Evolutionary conservation across 2,113 vertebrate genomes (phyloP).

Genomic region (Sialia sialis): DNA sequence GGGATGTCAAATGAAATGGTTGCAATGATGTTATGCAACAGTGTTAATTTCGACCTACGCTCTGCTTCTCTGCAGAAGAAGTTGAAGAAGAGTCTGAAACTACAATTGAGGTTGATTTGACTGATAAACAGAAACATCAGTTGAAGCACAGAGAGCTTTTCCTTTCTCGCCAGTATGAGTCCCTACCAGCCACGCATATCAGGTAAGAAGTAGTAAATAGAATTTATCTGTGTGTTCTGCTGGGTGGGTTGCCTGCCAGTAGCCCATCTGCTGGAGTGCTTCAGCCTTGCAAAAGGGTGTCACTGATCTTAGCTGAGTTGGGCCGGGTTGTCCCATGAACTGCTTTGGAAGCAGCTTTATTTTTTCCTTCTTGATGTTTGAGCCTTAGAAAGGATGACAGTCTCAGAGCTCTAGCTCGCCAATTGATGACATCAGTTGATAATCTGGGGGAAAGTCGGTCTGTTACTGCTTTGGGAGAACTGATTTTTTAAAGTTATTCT

Average conservation of each 20-base stretch:
- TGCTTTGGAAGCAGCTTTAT: neutral
- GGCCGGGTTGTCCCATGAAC: neutral
- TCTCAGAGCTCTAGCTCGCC: neutral
- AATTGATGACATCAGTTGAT: neutral
- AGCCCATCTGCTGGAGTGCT: neutral
- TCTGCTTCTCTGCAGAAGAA: slow-evolving; percentile 84
- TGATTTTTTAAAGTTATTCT: neutral
- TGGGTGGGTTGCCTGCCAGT: neutral
- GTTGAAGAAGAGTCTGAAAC: slow-evolving; percentile 95
- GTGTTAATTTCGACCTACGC: slow-evolving; percentile 49
- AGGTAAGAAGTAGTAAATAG: slow-evolving; percentile 72
- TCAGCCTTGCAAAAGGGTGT: neutral
- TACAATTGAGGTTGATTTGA: slow-evolving; percentile 86
- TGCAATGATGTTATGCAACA: slow-evolving; percentile 33
- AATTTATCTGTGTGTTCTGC: neutral
- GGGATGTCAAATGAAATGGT: slow-evolving; percentile 15
- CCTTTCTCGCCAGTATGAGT: slow-evolving; percentile 94
- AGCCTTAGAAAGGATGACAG: neutral
- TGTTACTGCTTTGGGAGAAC: neutral
- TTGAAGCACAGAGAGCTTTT: slow-evolving; percentile 96
- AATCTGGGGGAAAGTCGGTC: neutral
- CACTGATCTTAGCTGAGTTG: neutral
- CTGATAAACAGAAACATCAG: slow-evolving; percentile 97
- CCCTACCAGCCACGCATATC: slow-evolving; percentile 93
- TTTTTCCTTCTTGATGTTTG: neutral